phyloP scores from a whole-genome alignment of 2,888 invertebrate species.

The Pseudoips prasinana region DNA sequence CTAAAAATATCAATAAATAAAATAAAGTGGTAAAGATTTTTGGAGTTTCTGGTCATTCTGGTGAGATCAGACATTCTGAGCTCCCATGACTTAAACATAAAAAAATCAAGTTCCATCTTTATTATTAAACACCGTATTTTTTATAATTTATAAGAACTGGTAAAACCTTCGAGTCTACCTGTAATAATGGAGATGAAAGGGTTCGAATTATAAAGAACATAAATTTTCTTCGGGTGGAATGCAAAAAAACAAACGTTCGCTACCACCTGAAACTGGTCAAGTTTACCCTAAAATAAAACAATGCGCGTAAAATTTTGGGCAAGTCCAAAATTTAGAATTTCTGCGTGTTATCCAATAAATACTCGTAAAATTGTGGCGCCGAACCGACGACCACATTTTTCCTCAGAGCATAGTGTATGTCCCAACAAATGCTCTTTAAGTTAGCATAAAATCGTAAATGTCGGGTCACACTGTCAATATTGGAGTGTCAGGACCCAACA shows the following conservation, averaged over 20 bases:
- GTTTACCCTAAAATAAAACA: conserved; percentile 24
- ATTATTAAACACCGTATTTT: too few relatives aligned
- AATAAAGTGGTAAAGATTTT: too few relatives aligned
- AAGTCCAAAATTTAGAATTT: conserved; percentile 22
- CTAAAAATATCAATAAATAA: too few relatives aligned
- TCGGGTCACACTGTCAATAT: conserved; percentile 56
- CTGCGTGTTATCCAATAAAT: conserved; percentile 21
- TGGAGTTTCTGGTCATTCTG: too few relatives aligned
- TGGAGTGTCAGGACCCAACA: conserved; percentile 35
- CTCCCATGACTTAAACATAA: too few relatives aligned
- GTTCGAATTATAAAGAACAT: conserved; percentile 1
- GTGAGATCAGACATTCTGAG: too few relatives aligned
- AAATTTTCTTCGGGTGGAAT: conserved; percentile 9
- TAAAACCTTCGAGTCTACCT: not conserved
- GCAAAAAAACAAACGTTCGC: conserved; percentile 4
- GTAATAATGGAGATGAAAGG: conserved; percentile 13
- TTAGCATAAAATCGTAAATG: conserved; percentile 48
- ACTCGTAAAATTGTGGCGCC: conserved; percentile 23
- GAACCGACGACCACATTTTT: conserved; percentile 27
- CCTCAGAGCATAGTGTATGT: conserved; percentile 24
- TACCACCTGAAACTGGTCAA: conserved; percentile 16
- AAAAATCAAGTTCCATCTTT: too few relatives aligned
- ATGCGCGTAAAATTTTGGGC: conserved; percentile 12
- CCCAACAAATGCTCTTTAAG: conserved; percentile 30
- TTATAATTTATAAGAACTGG: too few relatives aligned